These are phyloP conservation scores for Hecatera dysodea DNA, from an alignment of 2,888 invertebrate species.

Conservation along the genomic window DNA sequence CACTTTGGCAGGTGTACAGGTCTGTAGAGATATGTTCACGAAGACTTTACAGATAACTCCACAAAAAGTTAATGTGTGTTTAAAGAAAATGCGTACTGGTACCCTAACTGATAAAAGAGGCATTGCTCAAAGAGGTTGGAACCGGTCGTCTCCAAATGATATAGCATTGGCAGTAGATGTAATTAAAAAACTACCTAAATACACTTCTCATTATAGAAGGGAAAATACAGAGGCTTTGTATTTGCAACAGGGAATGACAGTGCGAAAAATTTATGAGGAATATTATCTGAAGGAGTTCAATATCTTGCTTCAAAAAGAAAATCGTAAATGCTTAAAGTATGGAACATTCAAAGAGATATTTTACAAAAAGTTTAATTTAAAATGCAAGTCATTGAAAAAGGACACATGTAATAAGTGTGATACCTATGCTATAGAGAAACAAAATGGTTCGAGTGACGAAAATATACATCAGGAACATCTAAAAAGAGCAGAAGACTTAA, in stretches of 20 bases:
- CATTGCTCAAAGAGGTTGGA: too few species aligned
- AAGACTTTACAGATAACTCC: conserved; percentile 37
- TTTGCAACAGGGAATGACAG: conserved; percentile 35
- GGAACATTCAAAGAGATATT: conserved; percentile 38
- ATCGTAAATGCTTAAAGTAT: conserved; percentile 23
- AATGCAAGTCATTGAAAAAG: neutral
- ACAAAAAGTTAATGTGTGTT: conserved; percentile 31
- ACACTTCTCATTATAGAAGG: conserved; percentile 29
- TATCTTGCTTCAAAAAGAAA: neutral
- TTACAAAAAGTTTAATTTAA: conserved; percentile 48
- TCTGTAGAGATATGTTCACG: conserved; percentile 41
- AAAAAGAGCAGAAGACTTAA: conserved; percentile 43
- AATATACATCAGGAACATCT: conserved; percentile 5
- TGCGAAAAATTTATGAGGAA: conserved; percentile 12
- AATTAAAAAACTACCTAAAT: conserved; percentile 5
- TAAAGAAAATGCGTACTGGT: conserved; percentile 2
- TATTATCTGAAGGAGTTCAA: too few species aligned
- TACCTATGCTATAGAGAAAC: too few species aligned
- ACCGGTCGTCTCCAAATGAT: neutral
- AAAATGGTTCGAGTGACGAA: too few species aligned
- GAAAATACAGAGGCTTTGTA: conserved; percentile 25
- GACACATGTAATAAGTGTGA: too few species aligned
- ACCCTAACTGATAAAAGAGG: too few species aligned
- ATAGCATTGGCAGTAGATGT: conserved; percentile 33
- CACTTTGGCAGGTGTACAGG: conserved; percentile 21